These are phyloP conservation scores for Drosophila cyrtoloma DNA, from an alignment of 2,888 invertebrate species.

Conservation along the genomic window DNA sequence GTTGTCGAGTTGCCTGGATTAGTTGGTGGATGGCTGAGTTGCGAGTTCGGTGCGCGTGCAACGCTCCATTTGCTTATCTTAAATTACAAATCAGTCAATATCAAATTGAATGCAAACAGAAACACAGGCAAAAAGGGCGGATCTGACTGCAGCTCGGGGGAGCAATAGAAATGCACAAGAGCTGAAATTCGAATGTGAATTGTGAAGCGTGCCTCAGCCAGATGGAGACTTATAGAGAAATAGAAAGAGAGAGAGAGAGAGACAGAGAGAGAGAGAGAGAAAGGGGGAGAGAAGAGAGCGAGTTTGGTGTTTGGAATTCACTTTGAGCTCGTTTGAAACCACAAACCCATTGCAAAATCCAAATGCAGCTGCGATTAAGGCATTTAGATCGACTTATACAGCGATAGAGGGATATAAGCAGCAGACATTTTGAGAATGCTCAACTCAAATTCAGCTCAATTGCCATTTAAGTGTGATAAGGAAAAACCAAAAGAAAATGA, in stretches of 20 bases:
- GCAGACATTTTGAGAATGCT: constrained; percentile 1
- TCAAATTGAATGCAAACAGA: constrained; percentile 75
- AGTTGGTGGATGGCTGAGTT: constrained; percentile 31
- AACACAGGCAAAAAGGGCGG: constrained; percentile 23
- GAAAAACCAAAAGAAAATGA: background rate
- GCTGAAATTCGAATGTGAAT: constrained; percentile 36
- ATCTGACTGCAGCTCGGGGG: constrained; percentile 30
- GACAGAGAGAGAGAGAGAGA: background rate
- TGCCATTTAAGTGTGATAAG: constrained; percentile 3
- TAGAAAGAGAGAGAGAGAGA: background rate
- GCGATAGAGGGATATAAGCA: constrained; percentile 25
- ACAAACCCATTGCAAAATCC: background rate
- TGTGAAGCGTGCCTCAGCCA: constrained; percentile 1
- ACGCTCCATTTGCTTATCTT: constrained; percentile 77
- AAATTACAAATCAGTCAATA: constrained; percentile 81
- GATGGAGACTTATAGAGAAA: background rate
- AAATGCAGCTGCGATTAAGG: constrained; percentile 38
- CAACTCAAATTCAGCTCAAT: constrained; percentile 6
- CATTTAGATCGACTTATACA: constrained; percentile 38
- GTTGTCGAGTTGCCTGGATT: constrained; percentile 34
- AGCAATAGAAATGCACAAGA: constrained; percentile 48
- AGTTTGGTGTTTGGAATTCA: constrained; percentile 24
- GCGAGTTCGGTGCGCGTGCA: constrained; percentile 30
- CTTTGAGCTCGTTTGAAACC: constrained; percentile 31
- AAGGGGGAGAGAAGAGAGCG: too few species aligned